Evolutionary conservation across 1,140 invertebrate genomes (phyloP), one percentile per base, ranked within the genome.

Genomic region (Sitophilus oryzae): DNA sequence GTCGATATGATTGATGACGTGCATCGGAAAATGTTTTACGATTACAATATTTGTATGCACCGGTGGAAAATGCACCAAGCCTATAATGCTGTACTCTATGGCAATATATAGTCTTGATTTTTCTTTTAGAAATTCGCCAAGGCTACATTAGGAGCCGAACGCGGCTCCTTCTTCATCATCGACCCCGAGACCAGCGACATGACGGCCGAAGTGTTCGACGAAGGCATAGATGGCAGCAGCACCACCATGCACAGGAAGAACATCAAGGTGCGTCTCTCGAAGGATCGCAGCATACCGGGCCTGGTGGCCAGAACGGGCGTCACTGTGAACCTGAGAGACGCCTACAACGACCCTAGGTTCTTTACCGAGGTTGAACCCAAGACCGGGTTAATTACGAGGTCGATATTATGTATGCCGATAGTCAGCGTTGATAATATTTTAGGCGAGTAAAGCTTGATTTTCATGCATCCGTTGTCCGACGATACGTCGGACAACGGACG

Each of bases 171-270:
- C 64, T 79, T 69, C 56, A 75, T 79, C 4, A 68, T 79, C 2
- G 73, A 78, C 52, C 51, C 57, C 34, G 70, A 75, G 10, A 64
- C 68, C 43, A 72, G 73, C 0, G 61, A 73, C 14, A 51, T 78
- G n/a, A 60, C 67, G 16, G 77, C 77, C 0, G 76, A 79, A 60
- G 71, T 77, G 60, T 79, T 75, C 70, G 77, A 79, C 22, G 78
- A 80, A 61, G 76, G 76, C 1, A 74, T 77, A 66, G 59, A 61
- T 23, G 66, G 10, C 15, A 49, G 20, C 15, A 47, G 54, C 6
- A 56, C 21, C 53, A 61, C 4, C 22, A 72, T 77, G 63, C 70
- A 73, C 2, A 73, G 68, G 41, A 77, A 77, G 58, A 76, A 74
- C 44, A 55, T 71, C 3, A 76, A 76, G 66, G 63, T 78, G 14